phyloP scores from a whole-genome alignment of 1,140 invertebrate genomes.

The Pinna nobilis region DNA sequence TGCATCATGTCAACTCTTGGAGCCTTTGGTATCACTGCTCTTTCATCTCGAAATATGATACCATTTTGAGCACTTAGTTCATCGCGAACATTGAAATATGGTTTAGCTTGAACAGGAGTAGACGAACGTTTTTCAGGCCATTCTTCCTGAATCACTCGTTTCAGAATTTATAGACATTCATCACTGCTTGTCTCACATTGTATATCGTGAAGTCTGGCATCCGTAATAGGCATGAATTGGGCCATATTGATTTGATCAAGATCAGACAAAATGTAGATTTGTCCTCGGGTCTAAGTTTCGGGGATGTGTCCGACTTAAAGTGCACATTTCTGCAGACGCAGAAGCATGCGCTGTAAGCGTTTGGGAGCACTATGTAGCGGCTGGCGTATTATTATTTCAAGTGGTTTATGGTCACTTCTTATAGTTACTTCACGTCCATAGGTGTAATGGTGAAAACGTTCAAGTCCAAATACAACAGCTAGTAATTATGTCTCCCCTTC shows the following conservation, averaged over 20 bases:
- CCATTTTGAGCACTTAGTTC: slow-evolving; percentile 8
- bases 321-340: slow-evolving; percentile 43
- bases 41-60: background rate
- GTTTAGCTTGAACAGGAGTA: background rate
- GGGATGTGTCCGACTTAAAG: too few relatives aligned
- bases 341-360: slow-evolving; percentile 49
- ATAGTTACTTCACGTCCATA: slow-evolving; percentile 34
- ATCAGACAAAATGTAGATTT: too few relatives aligned
- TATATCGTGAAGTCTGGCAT: background rate
- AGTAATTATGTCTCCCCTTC: too few relatives aligned
- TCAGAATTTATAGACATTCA: background rate
- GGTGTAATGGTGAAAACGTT: slow-evolving; percentile 66
- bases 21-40: background rate
- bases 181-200: background rate
- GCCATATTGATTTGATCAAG: slow-evolving; percentile 29
- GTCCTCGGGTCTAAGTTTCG: too few relatives aligned
- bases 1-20: background rate
- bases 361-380: slow-evolving; percentile 36
- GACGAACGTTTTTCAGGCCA: slow-evolving; percentile 21
- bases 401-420: slow-evolving; percentile 47
- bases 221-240: background rate
- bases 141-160: slow-evolving; percentile 5
- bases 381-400: slow-evolving; percentile 50
- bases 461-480: slow-evolving; percentile 65
- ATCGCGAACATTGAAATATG: slow-evolving; percentile 6